Evolutionary conservation across 2,888 invertebrate genomes (phyloP).

Genomic region (Napeogenes sylphis): DNA sequence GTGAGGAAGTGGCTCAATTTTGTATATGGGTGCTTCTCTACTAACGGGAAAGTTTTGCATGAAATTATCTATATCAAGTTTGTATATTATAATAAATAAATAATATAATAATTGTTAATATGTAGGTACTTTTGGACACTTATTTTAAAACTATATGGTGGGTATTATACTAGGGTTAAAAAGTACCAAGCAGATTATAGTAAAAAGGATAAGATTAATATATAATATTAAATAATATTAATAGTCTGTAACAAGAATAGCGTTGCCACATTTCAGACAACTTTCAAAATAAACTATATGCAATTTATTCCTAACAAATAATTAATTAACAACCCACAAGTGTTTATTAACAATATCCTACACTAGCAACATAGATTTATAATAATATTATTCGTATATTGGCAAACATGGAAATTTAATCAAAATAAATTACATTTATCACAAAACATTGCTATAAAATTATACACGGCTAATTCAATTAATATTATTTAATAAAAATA

Average conservation of each 20-base stretch:
- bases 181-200: too few species aligned
- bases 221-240: not conserved
- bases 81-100: too few species aligned
- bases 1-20: too few species aligned
- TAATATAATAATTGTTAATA: too few species aligned
- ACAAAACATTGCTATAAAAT: slow-evolving; percentile 23
- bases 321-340: not conserved
- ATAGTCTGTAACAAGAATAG: not conserved
- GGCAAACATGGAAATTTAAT: slow-evolving; percentile 26
- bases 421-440: slow-evolving; percentile 28
- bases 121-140: too few species aligned
- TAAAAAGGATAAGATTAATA: not conserved
- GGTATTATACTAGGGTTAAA: too few species aligned
- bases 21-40: too few species aligned
- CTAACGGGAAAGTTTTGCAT: too few species aligned
- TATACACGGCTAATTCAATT: slow-evolving; percentile 18
- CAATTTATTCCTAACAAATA: not conserved
- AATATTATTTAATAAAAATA: slow-evolving; percentile 27
- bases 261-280: slow-evolving; percentile 1
- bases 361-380: not conserved
- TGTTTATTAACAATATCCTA: not conserved
- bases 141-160: too few species aligned
- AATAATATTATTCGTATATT: slow-evolving; percentile 10
- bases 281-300: not conserved
- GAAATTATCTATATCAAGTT: too few species aligned